Conservation (phyloP, 2,888 invertebrate species). For the Hirtodrosophila cameraria region DNA sequence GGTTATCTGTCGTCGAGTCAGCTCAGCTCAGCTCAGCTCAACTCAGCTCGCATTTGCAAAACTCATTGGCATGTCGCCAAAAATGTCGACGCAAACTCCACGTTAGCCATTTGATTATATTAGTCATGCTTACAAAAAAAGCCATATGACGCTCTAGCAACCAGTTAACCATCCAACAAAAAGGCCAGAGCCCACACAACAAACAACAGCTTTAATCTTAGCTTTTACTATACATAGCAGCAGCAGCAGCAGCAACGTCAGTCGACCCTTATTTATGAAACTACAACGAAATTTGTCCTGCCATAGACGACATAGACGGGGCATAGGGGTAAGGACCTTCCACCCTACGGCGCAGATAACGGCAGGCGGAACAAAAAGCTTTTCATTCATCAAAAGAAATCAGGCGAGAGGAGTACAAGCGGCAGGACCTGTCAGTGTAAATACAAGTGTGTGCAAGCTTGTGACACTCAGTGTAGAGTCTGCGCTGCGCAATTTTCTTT, state of each 20-base stretch:
- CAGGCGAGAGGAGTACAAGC: slow-evolving; percentile 40
- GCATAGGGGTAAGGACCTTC: slow-evolving; percentile 4
- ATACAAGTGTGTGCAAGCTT: slow-evolving; percentile 8
- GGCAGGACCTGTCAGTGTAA: slow-evolving; percentile 3
- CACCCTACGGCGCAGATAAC: slow-evolving; percentile 37
- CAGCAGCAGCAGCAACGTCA: slow-evolving; percentile 53
- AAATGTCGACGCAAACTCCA: slow-evolving; percentile 67
- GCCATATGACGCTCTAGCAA: slow-evolving; percentile 68
- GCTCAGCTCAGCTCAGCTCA: slow-evolving; percentile 50
- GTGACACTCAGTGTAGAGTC: slow-evolving; percentile 55
- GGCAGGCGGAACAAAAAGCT: slow-evolving; percentile 69
- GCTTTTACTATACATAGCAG: slow-evolving; percentile 45
- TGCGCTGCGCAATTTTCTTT: slow-evolving; percentile 61
- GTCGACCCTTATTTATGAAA: slow-evolving; percentile 29
- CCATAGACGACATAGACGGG: slow-evolving; percentile 8
- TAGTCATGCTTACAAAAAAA: slow-evolving; percentile 79
- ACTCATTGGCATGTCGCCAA: slow-evolving; percentile 75
- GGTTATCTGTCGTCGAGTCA: slow-evolving; percentile 53
- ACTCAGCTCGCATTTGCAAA: slow-evolving; percentile 56
- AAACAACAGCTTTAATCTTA: slow-evolving; percentile 37
- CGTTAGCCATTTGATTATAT: slow-evolving; percentile 67
- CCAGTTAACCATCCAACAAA: slow-evolving; percentile 19
- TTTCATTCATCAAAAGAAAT: slow-evolving; percentile 81
- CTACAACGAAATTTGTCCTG: slow-evolving; percentile 21
- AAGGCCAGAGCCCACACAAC: slow-evolving; percentile 22